Evolutionary conservation across 2,888 invertebrate species (phyloP), one percentile per base, ranked within the genome.

Genomic region (Lithosia quadra): DNA sequence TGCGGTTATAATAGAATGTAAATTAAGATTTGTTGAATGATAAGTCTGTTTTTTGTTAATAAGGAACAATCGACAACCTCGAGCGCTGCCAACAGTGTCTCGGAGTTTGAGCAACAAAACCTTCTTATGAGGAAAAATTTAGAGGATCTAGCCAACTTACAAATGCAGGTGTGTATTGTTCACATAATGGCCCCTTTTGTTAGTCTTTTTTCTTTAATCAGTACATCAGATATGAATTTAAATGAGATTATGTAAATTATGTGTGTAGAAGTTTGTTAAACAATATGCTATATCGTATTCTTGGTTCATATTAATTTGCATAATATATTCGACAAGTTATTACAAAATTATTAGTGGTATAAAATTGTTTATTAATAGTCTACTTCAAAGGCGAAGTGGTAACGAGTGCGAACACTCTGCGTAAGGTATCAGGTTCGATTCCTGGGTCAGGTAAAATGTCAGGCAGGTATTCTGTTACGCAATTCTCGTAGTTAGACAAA

Each of bases 61-160:
- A 72, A 95, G 95, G 95, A 95, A 85, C 91, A 94, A 78, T 95
- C 95, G 33, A 93, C 95, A 59, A 94, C 95, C 33, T 95, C 95
- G 53, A 95, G 95, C 72, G 90, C 95, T 58, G 95, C 94, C 43
- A 95, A 95, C 87, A 95, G 95, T 71, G 94, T 95, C 0, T 93
- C 94, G 18, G 95, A 95, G 74, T 95, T 93, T 68, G 95, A 95
- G 68, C 95, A 95, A 76, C 95, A 95, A 72, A 94, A 89, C 71
- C 81, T 94, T 65, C 84, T 95, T 67, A 95, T 95, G 95, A 90
- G 95, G 79, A 95, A 95, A 77, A 95, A 95, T 79, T 83, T 95
- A 76, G 95, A 95, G 81, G 95, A 95, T 76, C 79, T 95, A 74
- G 95, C 95, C 34, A 95, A 94, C 84, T 88, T 95, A 84, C 95